Base-by-base conservation (phyloP, 1,140 invertebrate genomes). In the Polypedilum pembai region DNA sequence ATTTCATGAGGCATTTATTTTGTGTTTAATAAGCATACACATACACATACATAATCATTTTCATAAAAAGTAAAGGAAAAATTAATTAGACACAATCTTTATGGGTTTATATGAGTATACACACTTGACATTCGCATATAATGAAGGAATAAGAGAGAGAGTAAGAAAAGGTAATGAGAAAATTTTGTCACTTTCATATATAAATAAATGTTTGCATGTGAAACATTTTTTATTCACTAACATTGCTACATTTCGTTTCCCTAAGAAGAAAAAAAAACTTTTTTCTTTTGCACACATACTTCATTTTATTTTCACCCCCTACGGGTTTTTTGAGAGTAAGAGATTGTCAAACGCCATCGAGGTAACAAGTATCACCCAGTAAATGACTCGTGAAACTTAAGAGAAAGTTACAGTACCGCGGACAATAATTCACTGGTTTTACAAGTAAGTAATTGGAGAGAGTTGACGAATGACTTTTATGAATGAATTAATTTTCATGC, bases 401-500 rank as follows among this genome's bases (percentile, higher is more conserved):
- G 41, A 56, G n/a, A 56, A 56, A 56, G 12, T 15, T 56, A 15
- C 3, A 56, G 12, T n/a, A 12, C 12, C 12, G 45, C 3, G 41
- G n/a, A 56, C n/a, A n/a, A 56, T n/a, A 56, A 56, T n/a, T 56
- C 12, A n/a, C 45, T n/a, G 45, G n/a, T n/a, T 56, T 3, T 12
- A 56, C n/a, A 56, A 12, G 45, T 12, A 56, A 56, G 45, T 56
- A 56, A 56, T 56, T 56, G 45, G 12, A 56, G n/a, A 56, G 45
- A 56, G 45, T 56, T 56, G 45, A 56, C 45, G 45, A 56, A 56
- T 56, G 45, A 56, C 45, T 56, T n/a, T 56, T 56, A 56, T 56
- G 45, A 56, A 56, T 56, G 45, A 56, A 56, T 56, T 56, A 56
- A 56, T 56, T 56, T 56, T 56, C 45, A 56, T 56, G 45, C 45